phyloP scores from a whole-genome alignment of 2,797 vertebrate genomes.

The Microctenopoma stevenorrisi region DNA sequence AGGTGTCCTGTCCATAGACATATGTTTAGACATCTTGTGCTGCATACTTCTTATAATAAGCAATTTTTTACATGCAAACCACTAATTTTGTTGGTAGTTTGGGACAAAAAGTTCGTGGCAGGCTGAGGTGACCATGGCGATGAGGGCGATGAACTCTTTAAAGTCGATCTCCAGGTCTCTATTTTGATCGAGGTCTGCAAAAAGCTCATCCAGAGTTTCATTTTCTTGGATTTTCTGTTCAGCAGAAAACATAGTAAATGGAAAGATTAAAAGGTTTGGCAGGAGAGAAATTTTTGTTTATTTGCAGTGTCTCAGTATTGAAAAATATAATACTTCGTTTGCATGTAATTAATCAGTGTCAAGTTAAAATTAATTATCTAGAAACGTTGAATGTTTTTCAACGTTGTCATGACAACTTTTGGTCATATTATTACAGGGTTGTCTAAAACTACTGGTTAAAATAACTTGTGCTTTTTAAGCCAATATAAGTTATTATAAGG shows the following conservation, averaged over 20 bases:
- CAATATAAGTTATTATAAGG: neutral
- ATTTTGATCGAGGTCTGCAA: slow-evolving; percentile 82
- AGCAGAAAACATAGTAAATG: neutral
- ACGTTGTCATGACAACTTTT: no score
- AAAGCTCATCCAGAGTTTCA: slow-evolving; percentile 78
- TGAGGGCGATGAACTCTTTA: slow-evolving; percentile 80
- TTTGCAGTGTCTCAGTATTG: neutral
- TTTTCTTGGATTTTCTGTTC: slow-evolving; percentile 81
- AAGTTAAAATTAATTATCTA: neutral
- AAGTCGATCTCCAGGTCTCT: slow-evolving; percentile 84
- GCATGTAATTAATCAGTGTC: neutral
- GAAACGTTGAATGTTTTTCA: neutral
- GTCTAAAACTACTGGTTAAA: neutral
- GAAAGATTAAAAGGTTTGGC: neutral
- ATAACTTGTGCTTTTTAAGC: neutral
- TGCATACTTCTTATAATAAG: neutral
- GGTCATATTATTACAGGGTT: neutral
- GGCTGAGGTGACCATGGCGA: slow-evolving; percentile 84
- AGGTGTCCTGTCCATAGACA: neutral
- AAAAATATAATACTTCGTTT: neutral
- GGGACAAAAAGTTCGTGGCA: slow-evolving; percentile 74
- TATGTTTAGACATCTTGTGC: neutral
- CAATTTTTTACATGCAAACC: slow-evolving; percentile 12
- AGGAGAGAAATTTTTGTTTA: neutral
- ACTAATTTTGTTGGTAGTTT: neutral